Evolutionary conservation across 2,797 vertebrate species (phyloP).

Genomic region (Melopsittacus undulatus): DNA sequence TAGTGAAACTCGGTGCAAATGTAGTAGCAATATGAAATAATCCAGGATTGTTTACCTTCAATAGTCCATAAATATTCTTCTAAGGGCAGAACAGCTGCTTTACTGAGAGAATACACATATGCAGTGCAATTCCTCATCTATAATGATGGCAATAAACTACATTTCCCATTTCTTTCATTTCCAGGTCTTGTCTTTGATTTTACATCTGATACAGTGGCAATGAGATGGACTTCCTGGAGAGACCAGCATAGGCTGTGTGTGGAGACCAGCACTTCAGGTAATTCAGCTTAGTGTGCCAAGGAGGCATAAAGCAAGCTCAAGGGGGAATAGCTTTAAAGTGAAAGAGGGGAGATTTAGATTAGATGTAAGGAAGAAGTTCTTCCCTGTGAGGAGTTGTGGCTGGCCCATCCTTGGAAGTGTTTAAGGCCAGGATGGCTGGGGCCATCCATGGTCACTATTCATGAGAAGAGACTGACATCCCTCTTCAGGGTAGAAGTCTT

Average conservation of each 20-base stretch:
- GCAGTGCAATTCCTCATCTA: not conserved
- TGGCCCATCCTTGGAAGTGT: not conserved
- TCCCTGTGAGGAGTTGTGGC: not conserved
- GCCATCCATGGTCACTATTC: not conserved
- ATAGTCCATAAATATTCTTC: constrained; percentile 54
- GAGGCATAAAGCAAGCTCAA: not conserved
- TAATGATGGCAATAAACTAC: constrained; percentile 14
- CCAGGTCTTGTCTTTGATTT: not conserved
- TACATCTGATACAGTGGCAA: not conserved
- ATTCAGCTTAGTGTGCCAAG: not conserved
- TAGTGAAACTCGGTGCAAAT: constrained; percentile 36
- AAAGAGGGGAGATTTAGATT: not conserved
- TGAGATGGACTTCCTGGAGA: not conserved
- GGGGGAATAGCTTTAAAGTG: not conserved
- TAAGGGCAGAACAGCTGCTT: constrained; percentile 69
- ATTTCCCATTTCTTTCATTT: not conserved
- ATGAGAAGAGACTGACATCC: not conserved
- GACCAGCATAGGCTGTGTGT: accelerated
- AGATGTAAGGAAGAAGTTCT: not conserved
- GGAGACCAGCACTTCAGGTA: not conserved
- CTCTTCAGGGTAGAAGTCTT: not conserved
- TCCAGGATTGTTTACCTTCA: constrained; percentile 58
- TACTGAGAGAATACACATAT: constrained; percentile 9
- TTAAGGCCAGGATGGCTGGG: not conserved
- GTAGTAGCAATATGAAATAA: constrained; percentile 38